phyloP scores from a whole-genome alignment of 1,140 invertebrate species.

The Hycleus phaleratus region DNA sequence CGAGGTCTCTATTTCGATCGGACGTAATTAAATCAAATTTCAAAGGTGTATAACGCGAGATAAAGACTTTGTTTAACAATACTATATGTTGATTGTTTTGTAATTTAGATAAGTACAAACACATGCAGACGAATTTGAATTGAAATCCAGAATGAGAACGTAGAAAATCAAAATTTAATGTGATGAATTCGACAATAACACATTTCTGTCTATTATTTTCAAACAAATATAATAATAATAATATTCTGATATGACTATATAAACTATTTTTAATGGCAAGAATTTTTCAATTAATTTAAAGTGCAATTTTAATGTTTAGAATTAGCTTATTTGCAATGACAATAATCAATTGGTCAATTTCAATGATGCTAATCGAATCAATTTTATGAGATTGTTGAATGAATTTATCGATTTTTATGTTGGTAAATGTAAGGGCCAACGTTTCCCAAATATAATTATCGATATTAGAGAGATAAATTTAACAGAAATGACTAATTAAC shows the following conservation, averaged over 20 bases:
- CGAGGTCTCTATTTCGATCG: too few relatives aligned
- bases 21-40: too few relatives aligned
- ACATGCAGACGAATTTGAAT: too few relatives aligned
- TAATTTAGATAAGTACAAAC: too few relatives aligned
- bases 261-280: constrained; percentile 9
- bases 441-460: constrained; percentile 6
- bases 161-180: constrained; percentile 2
- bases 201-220: constrained; percentile 2
- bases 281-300: constrained; percentile 3
- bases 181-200: constrained; percentile 18
- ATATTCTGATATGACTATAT: constrained; percentile 12
- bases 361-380: not conserved
- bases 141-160: not conserved
- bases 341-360: constrained; percentile 14
- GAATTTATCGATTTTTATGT: not conserved
- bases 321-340: constrained; percentile 13
- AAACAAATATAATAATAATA: not conserved
- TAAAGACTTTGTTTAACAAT: too few relatives aligned
- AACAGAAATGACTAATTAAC: not conserved
- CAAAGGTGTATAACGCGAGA: too few relatives aligned
- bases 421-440: constrained; percentile 9
- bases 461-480: not conserved
- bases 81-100: not conserved
- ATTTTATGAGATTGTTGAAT: constrained; percentile 1
- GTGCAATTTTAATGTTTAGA: constrained; percentile 14